These are phyloP conservation scores for Callithrix jacchus DNA, from an alignment of 2,113 vertebrate species.

Conservation along the genomic window DNA sequence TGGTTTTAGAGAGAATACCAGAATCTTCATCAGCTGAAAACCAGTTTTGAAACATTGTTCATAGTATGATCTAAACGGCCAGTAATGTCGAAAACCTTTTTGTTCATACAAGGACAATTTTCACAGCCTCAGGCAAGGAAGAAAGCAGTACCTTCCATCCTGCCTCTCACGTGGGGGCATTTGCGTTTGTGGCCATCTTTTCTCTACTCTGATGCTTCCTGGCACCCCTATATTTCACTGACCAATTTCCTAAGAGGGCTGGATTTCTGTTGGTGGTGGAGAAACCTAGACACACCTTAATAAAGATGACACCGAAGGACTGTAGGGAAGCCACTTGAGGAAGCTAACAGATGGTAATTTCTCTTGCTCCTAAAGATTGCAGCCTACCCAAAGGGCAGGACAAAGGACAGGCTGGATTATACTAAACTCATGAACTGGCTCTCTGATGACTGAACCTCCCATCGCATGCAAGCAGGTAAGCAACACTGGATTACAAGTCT, in stretches of 20 bases:
- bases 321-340: constrained; percentile 61
- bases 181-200: background rate
- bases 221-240: background rate
- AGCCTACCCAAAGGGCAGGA: background rate
- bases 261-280: constrained; percentile 55
- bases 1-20: constrained; percentile 67
- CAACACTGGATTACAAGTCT: constrained; percentile 38
- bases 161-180: background rate
- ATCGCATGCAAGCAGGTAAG: constrained; percentile 61
- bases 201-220: constrained; percentile 21
- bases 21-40: constrained; percentile 59
- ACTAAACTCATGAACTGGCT: background rate
- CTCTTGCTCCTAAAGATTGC: constrained; percentile 51
- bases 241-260: background rate
- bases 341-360: constrained; percentile 47
- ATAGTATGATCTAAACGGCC: constrained; percentile 55
- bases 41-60: constrained; percentile 44
- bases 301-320: constrained; percentile 62
- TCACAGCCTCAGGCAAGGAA: background rate
- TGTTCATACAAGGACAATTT: constrained; percentile 35
- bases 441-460: constrained; percentile 48
- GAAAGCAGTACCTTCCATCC: constrained; percentile 4
- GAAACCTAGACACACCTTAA: constrained; percentile 66
- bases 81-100: constrained; percentile 61
- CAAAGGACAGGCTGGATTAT: background rate